Percentiles rank a stretch among this genome's conserved stretches.
phyloP scores from a whole-genome alignment of 2,888 invertebrate species.

The Heliconius erato region DNA sequence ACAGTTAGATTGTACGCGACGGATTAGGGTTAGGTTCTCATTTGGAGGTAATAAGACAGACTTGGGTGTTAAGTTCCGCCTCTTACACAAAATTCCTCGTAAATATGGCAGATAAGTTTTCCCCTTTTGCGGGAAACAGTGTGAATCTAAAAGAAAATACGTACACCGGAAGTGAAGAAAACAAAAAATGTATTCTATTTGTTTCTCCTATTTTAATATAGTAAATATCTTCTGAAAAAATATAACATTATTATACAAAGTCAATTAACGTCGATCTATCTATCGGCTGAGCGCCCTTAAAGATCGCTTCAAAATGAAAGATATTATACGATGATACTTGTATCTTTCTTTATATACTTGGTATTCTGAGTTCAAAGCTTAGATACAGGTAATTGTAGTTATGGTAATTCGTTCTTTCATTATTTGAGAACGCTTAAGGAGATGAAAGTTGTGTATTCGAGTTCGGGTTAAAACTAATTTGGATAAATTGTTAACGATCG shows the following conservation, averaged over 20 bases:
- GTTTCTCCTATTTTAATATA: not conserved
- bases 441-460: not conserved
- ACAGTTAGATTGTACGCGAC: too few species aligned
- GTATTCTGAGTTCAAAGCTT: not conserved
- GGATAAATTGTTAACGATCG: not conserved
- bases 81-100: too few species aligned
- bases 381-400: not conserved
- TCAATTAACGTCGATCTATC: constrained; percentile 8
- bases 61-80: too few species aligned
- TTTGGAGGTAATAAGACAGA: too few species aligned
- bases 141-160: too few species aligned
- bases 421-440: not conserved
- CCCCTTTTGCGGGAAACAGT: too few species aligned
- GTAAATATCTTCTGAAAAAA: not conserved
- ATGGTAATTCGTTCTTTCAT: not conserved
- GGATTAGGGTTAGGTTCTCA: too few species aligned
- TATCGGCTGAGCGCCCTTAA: constrained; percentile 3
- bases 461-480: not conserved
- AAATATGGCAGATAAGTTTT: too few species aligned
- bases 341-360: not conserved
- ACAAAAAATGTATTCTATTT: not conserved
- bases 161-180: too few species aligned
- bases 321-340: not conserved
- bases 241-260: not conserved
- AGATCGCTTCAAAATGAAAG: not conserved